Percentiles rank a stretch among this genome's conserved stretches.
These are phyloP conservation scores for Eulemur coronatus DNA, from an alignment of 2,797 vertebrate species.

Conservation along the genomic window DNA sequence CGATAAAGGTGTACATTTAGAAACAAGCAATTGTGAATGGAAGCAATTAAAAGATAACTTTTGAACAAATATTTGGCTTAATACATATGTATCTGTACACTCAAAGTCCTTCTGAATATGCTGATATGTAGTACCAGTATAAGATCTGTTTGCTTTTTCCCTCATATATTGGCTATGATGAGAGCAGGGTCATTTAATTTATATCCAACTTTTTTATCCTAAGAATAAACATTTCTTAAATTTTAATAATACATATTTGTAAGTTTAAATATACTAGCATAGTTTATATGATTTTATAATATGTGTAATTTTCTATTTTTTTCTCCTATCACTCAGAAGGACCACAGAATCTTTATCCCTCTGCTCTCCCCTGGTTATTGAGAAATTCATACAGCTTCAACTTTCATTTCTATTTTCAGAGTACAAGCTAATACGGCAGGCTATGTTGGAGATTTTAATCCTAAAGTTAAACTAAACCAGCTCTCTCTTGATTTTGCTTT, in stretches of 20 bases:
- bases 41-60: conserved; percentile 60
- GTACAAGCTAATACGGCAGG: neutral
- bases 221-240: neutral
- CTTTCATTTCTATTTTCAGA: neutral
- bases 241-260: neutral
- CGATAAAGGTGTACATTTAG: conserved; percentile 68
- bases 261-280: neutral
- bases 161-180: neutral
- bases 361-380: neutral
- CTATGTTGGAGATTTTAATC: neutral
- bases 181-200: neutral
- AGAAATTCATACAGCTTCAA: neutral
- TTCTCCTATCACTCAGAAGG: neutral
- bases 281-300: neutral
- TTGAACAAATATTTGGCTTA: conserved; percentile 72
- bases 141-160: neutral
- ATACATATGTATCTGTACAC: conserved; percentile 72
- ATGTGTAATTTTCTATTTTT: neutral
- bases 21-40: conserved; percentile 49
- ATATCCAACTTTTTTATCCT: neutral
- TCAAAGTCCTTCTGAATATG: conserved; percentile 87
- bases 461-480: neutral
- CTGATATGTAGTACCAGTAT: conserved; percentile 80
- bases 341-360: neutral
- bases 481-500: neutral